Conservation (phyloP, 2,888 invertebrate species). For the Gymnosoma rotundatum region DNA sequence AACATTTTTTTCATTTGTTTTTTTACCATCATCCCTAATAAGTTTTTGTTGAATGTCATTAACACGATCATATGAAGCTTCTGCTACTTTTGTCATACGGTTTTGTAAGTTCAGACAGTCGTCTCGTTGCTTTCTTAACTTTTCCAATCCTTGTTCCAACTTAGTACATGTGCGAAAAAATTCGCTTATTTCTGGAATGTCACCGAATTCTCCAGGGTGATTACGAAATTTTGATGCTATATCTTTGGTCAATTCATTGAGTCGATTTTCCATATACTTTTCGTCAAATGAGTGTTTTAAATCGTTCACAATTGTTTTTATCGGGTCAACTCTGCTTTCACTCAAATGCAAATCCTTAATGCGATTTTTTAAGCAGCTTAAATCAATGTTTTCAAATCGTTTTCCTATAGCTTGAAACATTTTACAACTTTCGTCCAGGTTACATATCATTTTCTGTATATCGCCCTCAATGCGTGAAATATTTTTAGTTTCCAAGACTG, state of each 20-base stretch:
- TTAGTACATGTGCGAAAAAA: constrained; percentile 79
- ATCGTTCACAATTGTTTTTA: constrained; percentile 70
- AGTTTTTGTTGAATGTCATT: constrained; percentile 75
- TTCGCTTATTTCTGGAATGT: constrained; percentile 79
- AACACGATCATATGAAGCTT: constrained; percentile 76
- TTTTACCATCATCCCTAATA: not conserved
- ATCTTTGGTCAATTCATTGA: constrained; percentile 75
- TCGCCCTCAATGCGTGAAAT: constrained; percentile 74
- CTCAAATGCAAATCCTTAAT: constrained; percentile 78
- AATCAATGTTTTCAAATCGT: constrained; percentile 78
- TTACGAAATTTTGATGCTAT: constrained; percentile 76
- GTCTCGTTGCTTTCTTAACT: constrained; percentile 75
- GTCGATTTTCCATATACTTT: constrained; percentile 74
- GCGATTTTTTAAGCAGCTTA: constrained; percentile 75
- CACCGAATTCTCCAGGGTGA: constrained; percentile 80
- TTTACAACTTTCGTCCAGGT: constrained; percentile 77
- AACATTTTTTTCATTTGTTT: constrained; percentile 69
- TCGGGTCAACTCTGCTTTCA: constrained; percentile 70
- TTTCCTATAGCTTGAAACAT: constrained; percentile 77
- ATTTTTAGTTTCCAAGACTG: constrained; percentile 71
- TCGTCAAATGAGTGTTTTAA: constrained; percentile 75
- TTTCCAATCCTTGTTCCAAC: constrained; percentile 77
- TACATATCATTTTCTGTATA: constrained; percentile 76
- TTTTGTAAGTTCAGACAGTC: constrained; percentile 75
- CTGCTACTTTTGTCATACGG: constrained; percentile 75